Conservation (phyloP, 2,113 vertebrate genomes). For the Campylomormyrus numenius region DNA sequence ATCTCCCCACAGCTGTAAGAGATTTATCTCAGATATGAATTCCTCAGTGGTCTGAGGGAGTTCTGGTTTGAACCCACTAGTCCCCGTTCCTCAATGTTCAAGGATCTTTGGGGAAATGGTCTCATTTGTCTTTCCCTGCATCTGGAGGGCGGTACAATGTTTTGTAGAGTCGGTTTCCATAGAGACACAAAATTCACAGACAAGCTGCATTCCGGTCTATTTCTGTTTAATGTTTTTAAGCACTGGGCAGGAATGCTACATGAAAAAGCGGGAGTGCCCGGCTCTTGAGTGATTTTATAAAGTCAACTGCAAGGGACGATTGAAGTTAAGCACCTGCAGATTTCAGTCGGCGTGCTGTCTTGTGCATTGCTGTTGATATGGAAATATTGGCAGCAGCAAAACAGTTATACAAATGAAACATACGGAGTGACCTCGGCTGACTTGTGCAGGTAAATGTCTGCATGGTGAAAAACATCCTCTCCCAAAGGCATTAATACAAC, state of each 20-base stretch:
- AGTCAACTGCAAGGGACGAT: neutral
- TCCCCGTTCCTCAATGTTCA: neutral
- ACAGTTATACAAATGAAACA: neutral
- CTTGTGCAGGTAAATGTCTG: neutral
- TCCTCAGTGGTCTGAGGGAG: slow-evolving; percentile 8
- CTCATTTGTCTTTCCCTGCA: neutral
- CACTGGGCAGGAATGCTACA: neutral
- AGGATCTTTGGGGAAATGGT: neutral
- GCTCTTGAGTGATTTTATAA: neutral
- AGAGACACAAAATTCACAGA: slow-evolving; percentile 4
- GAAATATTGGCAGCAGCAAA: neutral
- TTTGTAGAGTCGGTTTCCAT: slow-evolving; percentile 9
- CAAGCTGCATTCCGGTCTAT: slow-evolving; percentile 5
- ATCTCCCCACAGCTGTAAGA: slow-evolving; percentile 1
- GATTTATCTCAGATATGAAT: neutral
- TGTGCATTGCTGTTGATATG: neutral
- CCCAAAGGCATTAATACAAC: neutral
- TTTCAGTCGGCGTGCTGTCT: neutral
- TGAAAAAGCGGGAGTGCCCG: neutral
- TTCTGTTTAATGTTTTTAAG: slow-evolving; percentile 9
- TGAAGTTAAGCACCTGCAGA: neutral
- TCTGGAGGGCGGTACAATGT: slow-evolving; percentile 1
- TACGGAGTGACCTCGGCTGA: neutral
- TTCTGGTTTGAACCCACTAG: neutral
- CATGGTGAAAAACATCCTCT: neutral